Evolutionary conservation across 2,113 vertebrate genomes (phyloP).

Genomic region (Synodontis membranacea): DNA sequence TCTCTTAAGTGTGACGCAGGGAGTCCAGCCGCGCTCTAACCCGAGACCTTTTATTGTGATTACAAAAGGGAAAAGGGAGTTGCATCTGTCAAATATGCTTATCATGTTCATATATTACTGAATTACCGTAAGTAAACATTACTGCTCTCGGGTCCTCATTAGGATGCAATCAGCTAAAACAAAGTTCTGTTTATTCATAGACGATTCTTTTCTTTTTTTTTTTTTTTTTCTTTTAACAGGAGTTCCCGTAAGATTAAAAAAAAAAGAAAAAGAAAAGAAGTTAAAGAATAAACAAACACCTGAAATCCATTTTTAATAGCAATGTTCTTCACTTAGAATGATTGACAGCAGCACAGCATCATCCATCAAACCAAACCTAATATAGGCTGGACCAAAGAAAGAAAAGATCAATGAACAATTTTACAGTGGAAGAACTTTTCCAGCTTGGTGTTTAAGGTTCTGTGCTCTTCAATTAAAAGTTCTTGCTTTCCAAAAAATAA

Average conservation of each 20-base stretch:
- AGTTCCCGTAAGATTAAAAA: not conserved
- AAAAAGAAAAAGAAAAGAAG: not conserved
- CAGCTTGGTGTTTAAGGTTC: not conserved
- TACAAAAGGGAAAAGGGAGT: conserved; percentile 66
- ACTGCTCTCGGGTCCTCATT: conserved; percentile 3
- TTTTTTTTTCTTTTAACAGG: not conserved
- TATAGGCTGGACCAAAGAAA: not conserved
- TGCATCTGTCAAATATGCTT: conserved; percentile 61
- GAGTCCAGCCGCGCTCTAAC: conserved; percentile 53
- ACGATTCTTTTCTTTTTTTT: not conserved
- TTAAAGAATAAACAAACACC: not conserved
- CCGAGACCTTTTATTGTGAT: conserved; percentile 70
- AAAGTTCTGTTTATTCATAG: not conserved
- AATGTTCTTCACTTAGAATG: not conserved
- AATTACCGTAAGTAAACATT: conserved; percentile 44
- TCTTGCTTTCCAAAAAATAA: not conserved
- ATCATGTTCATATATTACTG: conserved; percentile 48
- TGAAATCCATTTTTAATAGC: not conserved
- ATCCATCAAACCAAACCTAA: not conserved
- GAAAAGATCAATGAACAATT: too few species aligned
- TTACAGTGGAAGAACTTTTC: not conserved
- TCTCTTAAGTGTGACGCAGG: conserved; percentile 59
- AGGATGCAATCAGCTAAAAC: conserved; percentile 31
- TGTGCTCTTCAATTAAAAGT: not conserved
- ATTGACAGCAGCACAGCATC: conserved; percentile 1